Base-by-base conservation (phyloP, 2,888 invertebrate genomes). In the Erebia epiphron region DNA sequence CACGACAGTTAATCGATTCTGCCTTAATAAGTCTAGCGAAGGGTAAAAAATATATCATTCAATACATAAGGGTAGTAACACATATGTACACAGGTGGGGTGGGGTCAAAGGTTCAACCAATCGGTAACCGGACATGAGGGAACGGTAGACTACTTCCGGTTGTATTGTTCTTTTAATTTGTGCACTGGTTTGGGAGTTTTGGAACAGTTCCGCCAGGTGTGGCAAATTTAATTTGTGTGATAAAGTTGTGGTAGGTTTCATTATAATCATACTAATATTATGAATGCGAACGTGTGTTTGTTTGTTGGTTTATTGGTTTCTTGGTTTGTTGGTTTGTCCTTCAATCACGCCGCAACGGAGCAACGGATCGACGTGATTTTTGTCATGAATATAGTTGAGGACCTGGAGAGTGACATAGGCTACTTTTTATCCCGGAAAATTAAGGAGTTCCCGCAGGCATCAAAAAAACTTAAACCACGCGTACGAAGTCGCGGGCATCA, bases 61-160 rank as follows among this genome's bases (percentile, higher is more conserved):
- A 5, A 13, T 46, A 69, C 61, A 74, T 65, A 67, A 65, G 74
- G 75, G 67, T 66, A 63, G 60, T 41, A 5, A 35, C 74, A 76
- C 75, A 73, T 76, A 75, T 71, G 76, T 75, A 77, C 80, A 79
- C 83, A 83, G 83, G 82, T 85, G 87, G 90, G 83, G 90, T 82
- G 86, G 90, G 91, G 88, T 92, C 91, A 92, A 86, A 91, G 92
- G 92, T 91, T 76, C 80, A 82, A 79, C 91, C 92, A 92, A 91
- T 91, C 79, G 85, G 67, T 72, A 71, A 80, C 84, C 88, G 91
- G 90, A 90, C 87, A 81, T 79, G 78, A 77, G 80, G 80, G 84
- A 80, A 83, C 86, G 87, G 85, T 84, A 35, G 57, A 87, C 83
- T 73, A 84, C 85, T 86, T 92, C 92, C 92, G 86, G 83, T 79